These are phyloP conservation scores for Orientallactaga sibirica DNA, from an alignment of 2,797 vertebrate genomes.

Conservation along the genomic window DNA sequence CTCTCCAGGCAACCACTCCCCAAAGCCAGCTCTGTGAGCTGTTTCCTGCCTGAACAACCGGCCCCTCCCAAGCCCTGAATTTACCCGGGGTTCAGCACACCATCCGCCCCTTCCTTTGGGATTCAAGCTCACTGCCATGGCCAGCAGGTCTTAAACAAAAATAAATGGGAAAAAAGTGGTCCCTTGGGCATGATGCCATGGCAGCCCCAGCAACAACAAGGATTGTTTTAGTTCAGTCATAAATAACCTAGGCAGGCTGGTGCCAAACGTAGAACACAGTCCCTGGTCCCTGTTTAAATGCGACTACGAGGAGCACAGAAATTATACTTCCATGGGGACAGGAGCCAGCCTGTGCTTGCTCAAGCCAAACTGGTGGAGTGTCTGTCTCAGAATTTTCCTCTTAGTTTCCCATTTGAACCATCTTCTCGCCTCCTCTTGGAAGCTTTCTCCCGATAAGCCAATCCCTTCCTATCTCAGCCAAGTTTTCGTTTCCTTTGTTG, in stretches of 20 bases:
- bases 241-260: slow-evolving; percentile 2
- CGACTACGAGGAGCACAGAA: neutral
- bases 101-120: neutral
- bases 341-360: neutral
- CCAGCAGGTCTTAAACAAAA: slow-evolving; percentile 21
- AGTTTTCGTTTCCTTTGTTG: neutral
- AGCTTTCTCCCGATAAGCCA: neutral
- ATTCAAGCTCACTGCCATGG: neutral
- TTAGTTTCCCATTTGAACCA: neutral
- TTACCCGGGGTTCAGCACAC: neutral
- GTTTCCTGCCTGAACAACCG: slow-evolving; percentile 64
- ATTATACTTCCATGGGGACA: neutral
- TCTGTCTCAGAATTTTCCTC: slow-evolving; percentile 2
- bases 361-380: neutral
- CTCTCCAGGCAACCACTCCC: slow-evolving; percentile 67
- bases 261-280: neutral
- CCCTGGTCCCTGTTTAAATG: slow-evolving; percentile 2
- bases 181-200: neutral
- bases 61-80: slow-evolving; percentile 29
- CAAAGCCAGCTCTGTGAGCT: slow-evolving; percentile 26
- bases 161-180: slow-evolving; percentile 30
- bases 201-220: slow-evolving; percentile 55
- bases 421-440: neutral
- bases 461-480: neutral
- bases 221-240: slow-evolving; percentile 14